phyloP scores from a whole-genome alignment of 2,797 vertebrate species.

The Channa striata region DNA sequence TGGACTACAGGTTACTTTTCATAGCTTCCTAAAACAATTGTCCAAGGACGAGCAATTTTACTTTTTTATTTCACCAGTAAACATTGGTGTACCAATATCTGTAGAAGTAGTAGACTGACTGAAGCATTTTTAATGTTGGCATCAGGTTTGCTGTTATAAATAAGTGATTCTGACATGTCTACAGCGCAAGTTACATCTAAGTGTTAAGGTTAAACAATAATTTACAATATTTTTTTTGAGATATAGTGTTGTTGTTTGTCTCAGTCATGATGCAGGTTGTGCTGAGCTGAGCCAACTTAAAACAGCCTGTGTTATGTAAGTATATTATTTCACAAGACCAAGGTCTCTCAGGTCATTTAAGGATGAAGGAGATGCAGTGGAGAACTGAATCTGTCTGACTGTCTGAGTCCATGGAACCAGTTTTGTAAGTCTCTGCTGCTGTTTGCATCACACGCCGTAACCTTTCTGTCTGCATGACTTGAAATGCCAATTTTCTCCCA shows the following conservation, averaged over 20 bases:
- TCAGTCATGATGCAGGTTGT: neutral
- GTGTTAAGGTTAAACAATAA: too few species aligned
- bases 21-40: too few species aligned
- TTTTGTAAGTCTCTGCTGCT: neutral
- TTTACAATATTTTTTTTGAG: too few species aligned
- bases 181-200: neutral
- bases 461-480: neutral
- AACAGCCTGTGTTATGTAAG: neutral
- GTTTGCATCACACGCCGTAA: neutral
- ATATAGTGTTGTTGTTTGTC: neutral
- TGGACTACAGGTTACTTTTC: neutral
- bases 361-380: neutral
- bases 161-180: too few species aligned
- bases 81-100: neutral
- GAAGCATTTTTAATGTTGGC: too few species aligned
- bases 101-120: neutral
- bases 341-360: neutral
- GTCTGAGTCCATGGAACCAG: neutral
- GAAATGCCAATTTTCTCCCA: neutral
- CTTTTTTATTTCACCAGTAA: too few species aligned
- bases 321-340: neutral
- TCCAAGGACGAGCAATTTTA: too few species aligned
- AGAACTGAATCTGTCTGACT: constrained; percentile 3
- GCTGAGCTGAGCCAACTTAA: neutral
- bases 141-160: too few species aligned